Conservation (phyloP, 2,113 vertebrate species). For the Alectura lathami region DNA sequence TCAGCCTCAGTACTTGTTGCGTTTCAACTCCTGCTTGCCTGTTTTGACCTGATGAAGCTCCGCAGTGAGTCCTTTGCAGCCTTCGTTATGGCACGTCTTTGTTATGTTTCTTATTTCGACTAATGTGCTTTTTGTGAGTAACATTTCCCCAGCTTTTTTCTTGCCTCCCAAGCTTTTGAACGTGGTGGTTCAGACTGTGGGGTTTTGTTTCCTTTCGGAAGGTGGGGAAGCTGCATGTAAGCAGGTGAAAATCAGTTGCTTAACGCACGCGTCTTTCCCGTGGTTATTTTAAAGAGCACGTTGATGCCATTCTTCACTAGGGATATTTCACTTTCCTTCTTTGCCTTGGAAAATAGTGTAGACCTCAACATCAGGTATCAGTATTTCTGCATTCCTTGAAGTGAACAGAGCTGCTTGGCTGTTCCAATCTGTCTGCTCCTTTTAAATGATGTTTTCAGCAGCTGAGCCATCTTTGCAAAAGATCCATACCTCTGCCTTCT, state of each 20-base stretch:
- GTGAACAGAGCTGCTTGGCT: neutral
- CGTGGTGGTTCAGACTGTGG: neutral
- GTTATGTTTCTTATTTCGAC: neutral
- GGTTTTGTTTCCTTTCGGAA: neutral
- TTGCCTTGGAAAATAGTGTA: neutral
- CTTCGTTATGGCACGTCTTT: neutral
- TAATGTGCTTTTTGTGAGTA: neutral
- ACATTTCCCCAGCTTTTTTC: neutral
- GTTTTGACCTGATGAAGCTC: neutral
- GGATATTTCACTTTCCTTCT: neutral
- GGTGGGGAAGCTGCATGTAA: rapidly evolving
- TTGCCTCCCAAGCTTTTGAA: neutral
- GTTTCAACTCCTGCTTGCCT: neutral
- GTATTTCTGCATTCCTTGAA: neutral
- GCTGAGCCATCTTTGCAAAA: neutral
- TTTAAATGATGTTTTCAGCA: neutral
- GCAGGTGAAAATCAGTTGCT: neutral
- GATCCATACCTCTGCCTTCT: neutral
- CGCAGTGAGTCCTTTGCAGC: neutral
- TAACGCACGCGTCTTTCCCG: neutral
- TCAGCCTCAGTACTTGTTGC: neutral
- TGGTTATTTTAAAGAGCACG: neutral
- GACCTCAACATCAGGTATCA: neutral
- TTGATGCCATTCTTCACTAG: neutral
- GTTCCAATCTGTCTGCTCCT: neutral